Evolutionary conservation across 2,797 vertebrate genomes (phyloP).

Genomic region (Natrix natrix): DNA sequence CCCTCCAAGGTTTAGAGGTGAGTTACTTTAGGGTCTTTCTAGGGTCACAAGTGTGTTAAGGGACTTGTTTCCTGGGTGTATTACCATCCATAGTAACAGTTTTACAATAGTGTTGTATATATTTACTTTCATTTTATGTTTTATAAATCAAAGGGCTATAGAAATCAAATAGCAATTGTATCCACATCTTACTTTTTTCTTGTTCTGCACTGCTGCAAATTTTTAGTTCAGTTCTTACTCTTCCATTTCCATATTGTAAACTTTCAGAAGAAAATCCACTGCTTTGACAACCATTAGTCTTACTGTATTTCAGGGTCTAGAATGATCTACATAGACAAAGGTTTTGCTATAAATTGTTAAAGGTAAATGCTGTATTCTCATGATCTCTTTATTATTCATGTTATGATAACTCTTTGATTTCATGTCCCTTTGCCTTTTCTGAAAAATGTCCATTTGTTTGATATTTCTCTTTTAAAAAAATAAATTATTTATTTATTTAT

Average conservation of each 20-base stretch:
- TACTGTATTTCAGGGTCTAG: background rate
- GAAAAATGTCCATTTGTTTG: background rate
- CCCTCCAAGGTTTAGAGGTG: background rate
- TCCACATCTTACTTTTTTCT: background rate
- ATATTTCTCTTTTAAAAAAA: background rate
- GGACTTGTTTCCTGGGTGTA: background rate
- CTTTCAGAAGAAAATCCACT: background rate
- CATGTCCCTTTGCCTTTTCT: background rate
- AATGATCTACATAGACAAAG: background rate
- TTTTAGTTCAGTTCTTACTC: background rate
- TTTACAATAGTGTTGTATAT: background rate
- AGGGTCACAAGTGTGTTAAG: background rate
- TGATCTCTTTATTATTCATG: background rate
- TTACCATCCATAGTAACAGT: background rate
- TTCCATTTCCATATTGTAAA: background rate
- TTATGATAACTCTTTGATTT: background rate
- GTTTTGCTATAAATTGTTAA: background rate
- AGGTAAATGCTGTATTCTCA: background rate
- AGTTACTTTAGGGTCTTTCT: background rate
- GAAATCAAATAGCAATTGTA: background rate
- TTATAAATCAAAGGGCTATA: background rate
- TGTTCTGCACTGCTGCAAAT: background rate
- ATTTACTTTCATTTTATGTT: background rate
- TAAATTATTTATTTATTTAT: no score
- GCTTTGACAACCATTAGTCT: background rate